phyloP scores from a whole-genome alignment of 1,140 invertebrate species.

The Pachypsylla venusta region DNA sequence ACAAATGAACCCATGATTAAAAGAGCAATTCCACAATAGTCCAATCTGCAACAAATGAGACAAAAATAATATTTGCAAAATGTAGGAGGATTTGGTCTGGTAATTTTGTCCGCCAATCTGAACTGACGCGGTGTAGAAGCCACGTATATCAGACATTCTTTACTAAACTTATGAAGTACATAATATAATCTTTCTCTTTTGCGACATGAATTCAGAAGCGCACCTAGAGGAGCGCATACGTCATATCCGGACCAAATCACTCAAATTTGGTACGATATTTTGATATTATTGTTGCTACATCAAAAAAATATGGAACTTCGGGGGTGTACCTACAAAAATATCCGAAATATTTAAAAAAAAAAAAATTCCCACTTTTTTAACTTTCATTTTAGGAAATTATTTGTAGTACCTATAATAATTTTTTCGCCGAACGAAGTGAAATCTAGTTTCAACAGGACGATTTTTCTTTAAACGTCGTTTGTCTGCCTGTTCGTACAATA shows the following conservation, averaged over 20 bases:
- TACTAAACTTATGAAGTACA: background rate
- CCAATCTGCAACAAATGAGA: constrained; percentile 46
- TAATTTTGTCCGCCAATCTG: background rate
- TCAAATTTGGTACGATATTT: constrained; percentile 73
- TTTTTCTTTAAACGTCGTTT: no score
- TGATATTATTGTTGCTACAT: constrained; percentile 51
- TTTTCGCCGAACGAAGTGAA: no score
- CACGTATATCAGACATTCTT: background rate
- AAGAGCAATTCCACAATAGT: constrained; percentile 97
- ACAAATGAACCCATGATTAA: constrained; percentile 98
- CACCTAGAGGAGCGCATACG: constrained; percentile 12
- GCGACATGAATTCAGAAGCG: background rate
- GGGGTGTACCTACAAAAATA: no score
- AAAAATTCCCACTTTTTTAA: no score
- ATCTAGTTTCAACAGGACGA: no score
- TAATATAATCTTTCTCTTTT: background rate
- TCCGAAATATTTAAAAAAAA: no score
- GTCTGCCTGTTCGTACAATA: no score
- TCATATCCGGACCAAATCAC: background rate
- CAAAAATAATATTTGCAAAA: constrained; percentile 13
- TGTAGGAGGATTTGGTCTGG: no score
- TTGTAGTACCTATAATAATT: no score
- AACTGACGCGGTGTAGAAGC: background rate
- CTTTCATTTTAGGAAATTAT: no score
- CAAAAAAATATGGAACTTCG: background rate